Evolutionary conservation across 37 sponge, comb jelly and placozoan genomes (phyloP).

Genomic region (Cliona cf. orientalis): DNA sequence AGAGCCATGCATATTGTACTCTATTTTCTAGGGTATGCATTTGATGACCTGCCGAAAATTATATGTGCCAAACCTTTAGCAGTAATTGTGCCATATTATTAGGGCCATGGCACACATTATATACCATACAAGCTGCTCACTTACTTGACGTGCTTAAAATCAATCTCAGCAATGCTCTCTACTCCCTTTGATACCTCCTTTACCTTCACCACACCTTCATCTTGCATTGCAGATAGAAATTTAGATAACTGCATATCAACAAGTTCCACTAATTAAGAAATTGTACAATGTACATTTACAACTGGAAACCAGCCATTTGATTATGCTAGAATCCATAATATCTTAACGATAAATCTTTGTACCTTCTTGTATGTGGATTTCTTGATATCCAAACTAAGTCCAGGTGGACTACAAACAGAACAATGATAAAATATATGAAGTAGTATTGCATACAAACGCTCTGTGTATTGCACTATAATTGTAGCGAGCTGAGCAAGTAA

Average conservation of each 20-base stretch:
- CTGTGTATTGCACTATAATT: background rate
- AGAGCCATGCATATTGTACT: too few species aligned
- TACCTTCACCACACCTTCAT: conserved; percentile 36
- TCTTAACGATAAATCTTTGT: background rate
- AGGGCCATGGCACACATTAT: too few species aligned
- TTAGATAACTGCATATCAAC: conserved; percentile 43
- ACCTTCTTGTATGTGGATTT: conserved; percentile 66
- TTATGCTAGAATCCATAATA: background rate
- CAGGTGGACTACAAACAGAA: conserved; percentile 25
- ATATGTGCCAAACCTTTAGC: too few species aligned
- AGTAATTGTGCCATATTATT: too few species aligned
- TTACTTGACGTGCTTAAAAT: conserved; percentile 37
- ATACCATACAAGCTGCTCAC: conserved; percentile 17
- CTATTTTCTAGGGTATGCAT: too few species aligned
- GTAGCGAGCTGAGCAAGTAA: background rate
- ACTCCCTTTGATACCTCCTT: conserved; percentile 48
- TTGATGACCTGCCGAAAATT: too few species aligned
- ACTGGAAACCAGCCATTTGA: background rate
- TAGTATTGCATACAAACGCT: background rate
- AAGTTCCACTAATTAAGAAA: too few species aligned
- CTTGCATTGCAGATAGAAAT: conserved; percentile 54
- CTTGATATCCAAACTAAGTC: conserved; percentile 49
- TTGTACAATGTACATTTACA: too few species aligned
- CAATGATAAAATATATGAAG: background rate
- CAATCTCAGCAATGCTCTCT: conserved; percentile 38